Evolutionary conservation across 2,888 invertebrate species (phyloP), one percentile per base, ranked within the genome.

Genomic region (Ennomos fuscantarius): DNA sequence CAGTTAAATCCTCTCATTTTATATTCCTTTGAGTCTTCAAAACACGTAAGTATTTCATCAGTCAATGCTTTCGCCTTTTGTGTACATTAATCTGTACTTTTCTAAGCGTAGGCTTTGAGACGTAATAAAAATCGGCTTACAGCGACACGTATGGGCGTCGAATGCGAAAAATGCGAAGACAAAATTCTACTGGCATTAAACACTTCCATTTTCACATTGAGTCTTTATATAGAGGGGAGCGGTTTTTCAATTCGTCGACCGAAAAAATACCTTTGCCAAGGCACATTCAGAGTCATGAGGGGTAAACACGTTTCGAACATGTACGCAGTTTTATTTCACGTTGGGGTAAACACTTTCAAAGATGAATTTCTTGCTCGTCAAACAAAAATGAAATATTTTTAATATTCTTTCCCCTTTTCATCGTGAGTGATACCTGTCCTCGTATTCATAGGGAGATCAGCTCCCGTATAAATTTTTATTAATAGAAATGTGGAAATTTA

Each of bases 71-170:
- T 72, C 73, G 68, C 67, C 73, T 80, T 82, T 58, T 83, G 71
- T 79, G 66, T 72, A 78, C 73, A 78, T 79, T 85, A 85, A 84
- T 86, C 81, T 84, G 77, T 81, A 79, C 78, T 79, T 83, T 82
- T 78, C 76, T 79, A 76, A 82, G 79, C 74, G 78, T 79, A 53
- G 45, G 58, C 72, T 84, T 86, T 84, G 81, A 86, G 79, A 79
- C 71, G 88, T 83, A 88, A 90, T 90, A 91, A 90, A 89, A 87
- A 86, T 85, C 87, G 86, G 82, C 89, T 90, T 89, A 86, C 74
- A 66, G 66, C 76, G 79, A 79, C 82, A 86, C 81, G 78, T 84
- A 78, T 81, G 81, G 73, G 70, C 66, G 70, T 76, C 71, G 78
- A 79, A 82, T 77, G 69, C 62, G 81, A 82, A 77, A 83, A 85